Evolutionary conservation across 2,797 vertebrate genomes (phyloP).

Genomic region (Pseudocheirus occidentalis): DNA sequence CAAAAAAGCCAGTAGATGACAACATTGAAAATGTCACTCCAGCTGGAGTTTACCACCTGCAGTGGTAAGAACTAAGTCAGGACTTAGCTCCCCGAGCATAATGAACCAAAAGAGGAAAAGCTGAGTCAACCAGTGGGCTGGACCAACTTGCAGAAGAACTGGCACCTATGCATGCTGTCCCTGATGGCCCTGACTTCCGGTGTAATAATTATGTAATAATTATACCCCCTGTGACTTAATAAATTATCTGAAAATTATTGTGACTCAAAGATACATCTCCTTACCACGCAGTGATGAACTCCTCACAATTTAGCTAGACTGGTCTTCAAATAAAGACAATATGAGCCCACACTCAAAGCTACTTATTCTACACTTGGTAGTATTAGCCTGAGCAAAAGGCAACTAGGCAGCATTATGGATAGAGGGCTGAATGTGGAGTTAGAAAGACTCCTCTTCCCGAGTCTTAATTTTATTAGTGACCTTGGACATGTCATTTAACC

Average conservation of each 20-base stretch:
- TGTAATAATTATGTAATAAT: too few relatives aligned
- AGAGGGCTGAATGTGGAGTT: not conserved
- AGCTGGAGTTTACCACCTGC: conserved; percentile 84
- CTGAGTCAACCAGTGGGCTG: conserved; percentile 72
- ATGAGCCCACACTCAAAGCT: not conserved
- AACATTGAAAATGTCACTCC: accelerated
- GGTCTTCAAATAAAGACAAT: not conserved
- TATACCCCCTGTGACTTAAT: not conserved
- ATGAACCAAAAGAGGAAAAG: conserved; percentile 71
- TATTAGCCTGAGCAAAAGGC: not conserved
- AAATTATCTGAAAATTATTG: not conserved
- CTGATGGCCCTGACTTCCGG: too few relatives aligned
- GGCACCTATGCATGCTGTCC: conserved; percentile 31
- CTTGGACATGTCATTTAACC: too few relatives aligned
- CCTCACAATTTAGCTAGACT: not conserved
- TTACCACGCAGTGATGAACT: not conserved
- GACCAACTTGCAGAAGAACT: accelerated
- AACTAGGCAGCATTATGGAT: not conserved
- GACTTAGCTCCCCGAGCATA: conserved; percentile 90
- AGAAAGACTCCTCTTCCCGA: too few relatives aligned
- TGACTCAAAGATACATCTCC: not conserved
- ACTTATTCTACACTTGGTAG: not conserved
- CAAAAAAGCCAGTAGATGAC: not conserved
- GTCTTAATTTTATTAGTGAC: too few relatives aligned
- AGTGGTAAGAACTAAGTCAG: conserved; percentile 88